Percentiles rank a stretch among this genome's conserved stretches.
Conservation (phyloP, 2,888 invertebrate species). For the Cyaniris semiargus region DNA sequence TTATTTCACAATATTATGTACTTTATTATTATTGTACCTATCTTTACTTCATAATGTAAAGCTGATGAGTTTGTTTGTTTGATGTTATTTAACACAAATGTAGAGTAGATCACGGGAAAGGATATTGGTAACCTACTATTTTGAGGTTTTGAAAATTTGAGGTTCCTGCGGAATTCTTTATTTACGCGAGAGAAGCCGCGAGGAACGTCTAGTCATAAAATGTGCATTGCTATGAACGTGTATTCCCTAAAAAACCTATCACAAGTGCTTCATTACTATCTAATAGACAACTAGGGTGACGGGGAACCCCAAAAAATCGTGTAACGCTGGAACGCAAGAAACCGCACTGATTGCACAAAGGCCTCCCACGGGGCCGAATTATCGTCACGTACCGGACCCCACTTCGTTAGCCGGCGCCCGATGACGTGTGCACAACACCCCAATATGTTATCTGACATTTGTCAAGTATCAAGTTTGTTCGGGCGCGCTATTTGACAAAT, state of each 20-base stretch:
- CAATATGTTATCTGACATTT: conserved; percentile 40
- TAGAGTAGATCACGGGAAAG: too few species aligned
- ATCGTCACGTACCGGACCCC: conserved; percentile 71
- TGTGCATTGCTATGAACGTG: neutral
- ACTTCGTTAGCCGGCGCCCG: conserved; percentile 65
- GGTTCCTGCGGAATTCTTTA: neutral
- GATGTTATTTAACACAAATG: too few species aligned
- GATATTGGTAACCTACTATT: too few species aligned
- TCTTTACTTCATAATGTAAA: too few species aligned
- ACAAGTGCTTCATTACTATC: neutral
- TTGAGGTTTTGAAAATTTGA: neutral
- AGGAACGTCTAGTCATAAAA: too few species aligned
- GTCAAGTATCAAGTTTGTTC: conserved; percentile 24
- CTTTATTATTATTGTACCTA: too few species aligned
- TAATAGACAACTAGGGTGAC: neutral
- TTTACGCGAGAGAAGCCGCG: too few species aligned
- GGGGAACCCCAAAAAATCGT: conserved; percentile 49
- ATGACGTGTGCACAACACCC: conserved; percentile 48
- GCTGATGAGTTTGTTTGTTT: too few species aligned
- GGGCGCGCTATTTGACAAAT: conserved; percentile 8
- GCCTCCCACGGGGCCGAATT: conserved; percentile 71
- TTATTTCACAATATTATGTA: too few species aligned
- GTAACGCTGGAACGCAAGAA: conserved; percentile 58
- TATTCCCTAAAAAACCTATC: neutral
- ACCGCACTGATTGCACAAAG: conserved; percentile 78